Evolutionary conservation across 2,797 vertebrate genomes (phyloP).

Genomic region (Ceyx erithaca): DNA sequence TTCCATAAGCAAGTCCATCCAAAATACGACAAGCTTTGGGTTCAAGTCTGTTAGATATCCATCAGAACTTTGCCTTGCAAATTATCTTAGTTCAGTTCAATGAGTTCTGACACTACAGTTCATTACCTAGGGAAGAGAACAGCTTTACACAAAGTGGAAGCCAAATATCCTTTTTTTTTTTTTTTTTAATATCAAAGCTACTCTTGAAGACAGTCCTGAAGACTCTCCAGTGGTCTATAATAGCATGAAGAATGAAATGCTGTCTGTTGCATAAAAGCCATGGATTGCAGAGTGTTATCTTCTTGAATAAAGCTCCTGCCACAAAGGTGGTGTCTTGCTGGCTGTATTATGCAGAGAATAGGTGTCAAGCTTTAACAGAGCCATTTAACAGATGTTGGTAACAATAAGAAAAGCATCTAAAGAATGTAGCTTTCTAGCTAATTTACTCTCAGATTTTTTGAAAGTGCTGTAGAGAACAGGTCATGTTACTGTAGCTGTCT

Average conservation of each 20-base stretch:
- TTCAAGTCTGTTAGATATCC: background rate
- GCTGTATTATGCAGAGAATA: background rate
- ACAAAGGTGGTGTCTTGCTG: background rate
- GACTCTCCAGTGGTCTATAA: background rate
- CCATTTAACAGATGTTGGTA: background rate
- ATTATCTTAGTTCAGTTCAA: background rate
- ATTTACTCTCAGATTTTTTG: background rate
- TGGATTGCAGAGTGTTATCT: background rate
- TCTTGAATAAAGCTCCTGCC: background rate
- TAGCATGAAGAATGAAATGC: slow-evolving; percentile 9
- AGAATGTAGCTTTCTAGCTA: background rate
- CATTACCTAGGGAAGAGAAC: background rate
- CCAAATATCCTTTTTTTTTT: background rate
- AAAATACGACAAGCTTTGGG: background rate
- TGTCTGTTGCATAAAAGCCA: background rate
- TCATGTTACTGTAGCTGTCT: background rate
- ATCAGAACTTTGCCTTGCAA: background rate
- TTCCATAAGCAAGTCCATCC: background rate
- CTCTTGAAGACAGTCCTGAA: background rate
- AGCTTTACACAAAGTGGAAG: background rate
- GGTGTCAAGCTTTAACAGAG: background rate
- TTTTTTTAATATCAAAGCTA: background rate
- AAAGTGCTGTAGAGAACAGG: background rate
- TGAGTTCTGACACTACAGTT: background rate
- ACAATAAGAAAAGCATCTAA: background rate